These are phyloP conservation scores for Morbakka virulenta DNA, from an alignment of 30 jellyfish, hydroid and myxozoan species.

Conservation along the genomic window DNA sequence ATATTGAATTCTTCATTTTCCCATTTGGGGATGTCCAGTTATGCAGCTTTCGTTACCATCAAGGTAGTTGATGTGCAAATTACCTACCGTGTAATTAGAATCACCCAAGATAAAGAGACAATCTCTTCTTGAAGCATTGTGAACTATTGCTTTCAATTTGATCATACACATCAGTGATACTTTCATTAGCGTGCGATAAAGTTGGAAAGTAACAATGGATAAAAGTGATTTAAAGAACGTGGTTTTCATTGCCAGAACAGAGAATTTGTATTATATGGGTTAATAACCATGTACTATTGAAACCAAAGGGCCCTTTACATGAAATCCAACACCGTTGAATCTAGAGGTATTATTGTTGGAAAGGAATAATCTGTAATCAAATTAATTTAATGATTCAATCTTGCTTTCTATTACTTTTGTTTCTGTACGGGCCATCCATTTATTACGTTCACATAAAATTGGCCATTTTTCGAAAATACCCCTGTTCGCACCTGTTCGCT, in stretches of 20 bases:
- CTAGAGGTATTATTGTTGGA: not conserved
- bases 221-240: slow-evolving; percentile 2
- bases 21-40: slow-evolving; percentile 57
- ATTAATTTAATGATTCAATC: too few species aligned
- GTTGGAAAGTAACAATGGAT: slow-evolving; percentile 36
- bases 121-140: slow-evolving; percentile 9
- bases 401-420: slow-evolving; percentile 15
- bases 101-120: slow-evolving; percentile 33
- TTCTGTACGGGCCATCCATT: slow-evolving; percentile 8
- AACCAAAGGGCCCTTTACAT: not conserved
- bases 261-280: slow-evolving; percentile 19
- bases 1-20: slow-evolving; percentile 8
- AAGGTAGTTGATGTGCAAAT: slow-evolving; percentile 4
- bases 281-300: not conserved
- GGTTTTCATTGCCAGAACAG: not conserved
- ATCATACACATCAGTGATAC: not conserved
- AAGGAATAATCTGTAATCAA: not conserved
- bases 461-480: too few species aligned
- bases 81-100: slow-evolving; percentile 1
- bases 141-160: not conserved
- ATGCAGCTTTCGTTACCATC: not conserved
- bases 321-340: slow-evolving; percentile 22
- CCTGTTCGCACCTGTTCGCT: too few species aligned
- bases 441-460: too few species aligned
- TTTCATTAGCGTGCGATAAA: slow-evolving; percentile 12